Evolutionary conservation across 2,888 invertebrate species (phyloP).

Genomic region (Tigriopus californicus): DNA sequence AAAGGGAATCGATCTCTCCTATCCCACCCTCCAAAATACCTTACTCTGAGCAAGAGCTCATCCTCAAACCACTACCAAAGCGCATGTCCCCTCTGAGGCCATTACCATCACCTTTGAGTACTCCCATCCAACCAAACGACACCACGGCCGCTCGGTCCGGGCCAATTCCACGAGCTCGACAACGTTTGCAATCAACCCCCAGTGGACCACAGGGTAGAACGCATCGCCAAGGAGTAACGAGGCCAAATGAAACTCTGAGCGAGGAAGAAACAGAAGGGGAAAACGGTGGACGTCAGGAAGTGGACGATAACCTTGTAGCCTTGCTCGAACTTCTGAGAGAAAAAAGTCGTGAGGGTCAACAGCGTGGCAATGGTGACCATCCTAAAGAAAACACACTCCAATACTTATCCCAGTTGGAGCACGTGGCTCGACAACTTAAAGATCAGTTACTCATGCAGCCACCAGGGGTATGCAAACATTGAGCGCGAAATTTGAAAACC

Average conservation of each 20-base stretch:
- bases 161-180: neutral
- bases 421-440: slow-evolving; percentile 6
- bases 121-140: neutral
- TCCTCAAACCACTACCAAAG: neutral
- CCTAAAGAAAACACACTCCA: neutral
- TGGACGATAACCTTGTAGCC: neutral
- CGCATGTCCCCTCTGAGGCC: neutral
- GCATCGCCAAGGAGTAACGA: neutral
- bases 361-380: neutral
- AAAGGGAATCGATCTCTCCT: slow-evolving; percentile 1
- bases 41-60: neutral
- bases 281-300: neutral
- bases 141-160: too few species aligned
- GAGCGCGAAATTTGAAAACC: too few species aligned
- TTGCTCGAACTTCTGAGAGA: neutral
- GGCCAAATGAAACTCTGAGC: too few species aligned
- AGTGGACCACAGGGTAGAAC: neutral
- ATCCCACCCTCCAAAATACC: neutral
- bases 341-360: neutral
- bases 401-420: slow-evolving; percentile 10
- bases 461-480: neutral
- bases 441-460: neutral
- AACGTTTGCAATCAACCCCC: neutral
- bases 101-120: neutral
- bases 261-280: neutral